A percentile compares a stretch with the other conserved stretches of the same genome.
Conservation (phyloP, 1,140 invertebrate species). For the Lasioglossum baleicum region DNA sequence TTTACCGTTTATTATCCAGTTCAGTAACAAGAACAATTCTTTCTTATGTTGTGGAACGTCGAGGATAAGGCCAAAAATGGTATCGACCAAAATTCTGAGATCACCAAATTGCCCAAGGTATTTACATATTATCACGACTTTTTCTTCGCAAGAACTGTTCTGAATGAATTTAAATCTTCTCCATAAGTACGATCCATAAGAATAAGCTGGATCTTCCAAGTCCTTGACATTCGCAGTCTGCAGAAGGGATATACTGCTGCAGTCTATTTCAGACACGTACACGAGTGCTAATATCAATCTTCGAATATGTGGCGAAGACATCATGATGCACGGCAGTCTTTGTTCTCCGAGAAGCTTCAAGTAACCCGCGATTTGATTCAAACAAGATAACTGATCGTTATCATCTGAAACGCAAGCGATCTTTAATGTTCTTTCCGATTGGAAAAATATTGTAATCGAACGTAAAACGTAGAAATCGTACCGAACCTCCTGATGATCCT, state of each 20-base stretch:
- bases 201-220: constrained; percentile 67
- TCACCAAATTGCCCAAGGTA: constrained; percentile 80
- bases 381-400: constrained; percentile 79
- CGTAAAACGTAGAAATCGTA: constrained; percentile 61
- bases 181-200: constrained; percentile 75
- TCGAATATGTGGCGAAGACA: constrained; percentile 78
- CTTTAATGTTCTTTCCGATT: background rate
- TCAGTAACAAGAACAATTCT: constrained; percentile 81
- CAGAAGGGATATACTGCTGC: constrained; percentile 78
- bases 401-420: constrained; percentile 76
- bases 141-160: constrained; percentile 71
- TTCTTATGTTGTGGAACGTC: constrained; percentile 76
- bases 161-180: constrained; percentile 81
- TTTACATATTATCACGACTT: constrained; percentile 78
- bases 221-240: constrained; percentile 79
- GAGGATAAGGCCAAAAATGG: constrained; percentile 81
- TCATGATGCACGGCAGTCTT: constrained; percentile 80
- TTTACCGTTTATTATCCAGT: constrained; percentile 79
- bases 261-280: constrained; percentile 81
- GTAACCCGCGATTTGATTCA: constrained; percentile 83
- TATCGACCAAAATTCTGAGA: constrained; percentile 80
- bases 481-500: constrained; percentile 82
- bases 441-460: background rate
- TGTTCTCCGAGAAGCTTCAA: constrained; percentile 80
- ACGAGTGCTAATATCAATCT: constrained; percentile 80